Base-by-base conservation (phyloP, 2,113 vertebrate genomes). In the Cyrtonyx montezumae region DNA sequence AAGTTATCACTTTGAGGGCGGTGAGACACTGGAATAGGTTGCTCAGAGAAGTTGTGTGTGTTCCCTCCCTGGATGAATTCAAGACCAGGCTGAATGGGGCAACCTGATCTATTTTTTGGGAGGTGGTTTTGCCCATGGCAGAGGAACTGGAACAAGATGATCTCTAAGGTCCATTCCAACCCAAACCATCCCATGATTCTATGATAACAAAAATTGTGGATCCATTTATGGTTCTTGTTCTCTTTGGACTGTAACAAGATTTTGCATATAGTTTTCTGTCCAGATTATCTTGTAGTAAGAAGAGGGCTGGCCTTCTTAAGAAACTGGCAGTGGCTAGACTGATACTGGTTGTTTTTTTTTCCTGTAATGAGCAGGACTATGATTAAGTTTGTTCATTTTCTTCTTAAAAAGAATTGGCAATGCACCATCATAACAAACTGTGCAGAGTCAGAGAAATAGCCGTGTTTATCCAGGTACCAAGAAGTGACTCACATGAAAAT, bases 351-450 rank as follows among this genome's bases (percentile, higher is more conserved):
- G 40, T 11, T 40, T 40, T 40, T 40, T 43, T 74, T 25, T 42
- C 15, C 16, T 5, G 9, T 32, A 48, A 17, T 36, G 19, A 78
- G 9, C 56, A 67, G 69, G 43, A 76, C 5, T 37, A 55, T 6
- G 40, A 73, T 73, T 90, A 32, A 69, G 4, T 30, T 9, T 30
- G 15, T 42, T 78, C 69, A 40, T 4, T 40, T 87, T 68, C 75
- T 8, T 68, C 21, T 79, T 63, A 40, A 78, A 69, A 88, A 42
- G 45, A 32, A 28, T 49, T 34, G 40, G 9, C 82, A 70, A 82
- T 32, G 0, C 26, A 8, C 8, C 7, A 55, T 26, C 3, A 3
- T 63, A 76, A 70, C 21, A 21, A 82, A 63, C 2, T 4, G 55
- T 7, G 51, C 5, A 40, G 22, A 58, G 9, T 9, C 49, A 73